Evolutionary conservation across 2,888 invertebrate species (phyloP), one percentile per base, ranked within the genome.

Genomic region (Perizoma flavofasciatum): DNA sequence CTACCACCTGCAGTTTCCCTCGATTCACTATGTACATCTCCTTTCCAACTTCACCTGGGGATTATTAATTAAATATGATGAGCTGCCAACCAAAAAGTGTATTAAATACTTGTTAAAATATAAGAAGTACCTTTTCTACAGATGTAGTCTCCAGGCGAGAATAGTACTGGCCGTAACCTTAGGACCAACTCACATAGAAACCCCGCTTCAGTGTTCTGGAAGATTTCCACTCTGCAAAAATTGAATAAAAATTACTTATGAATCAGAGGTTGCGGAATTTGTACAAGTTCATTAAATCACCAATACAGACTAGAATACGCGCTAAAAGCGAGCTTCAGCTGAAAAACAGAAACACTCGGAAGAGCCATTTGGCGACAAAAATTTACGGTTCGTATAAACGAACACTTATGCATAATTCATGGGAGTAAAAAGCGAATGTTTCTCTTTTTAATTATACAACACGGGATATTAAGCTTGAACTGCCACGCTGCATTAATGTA

Each of bases 11-110:
- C 80, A 98, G 95, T 75, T 97, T 95, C 69, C 99, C 99, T 76
- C 98, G 94, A 93, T 98, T 99, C 75, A 99, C 99, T 93, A 99
- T 99, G 94, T 99, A 99, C 99, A 99, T 99, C 93, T 99, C 99
- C 91, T 99, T 99, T 72, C 99, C 99, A 70, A 99, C 98, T 93
- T 99, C 99, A 79, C 99, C 99, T 99, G 94, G 1, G 89, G 81
- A 79, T 51, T 49, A 10, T 22, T 4, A 43, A 54, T 55, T 61
- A 34, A 59, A 45, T 43, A 46, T 1, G 32, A 32, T 3, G 22
- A 22, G 22, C 22, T 22, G 22, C 40, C 5, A 43, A 4, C 47
- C 10, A 33, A 53, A 9, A 33, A 5, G 11, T 34, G 10, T 11
- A 41, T 10, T 33, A 22, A 49, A 51, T 51, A 44, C 48, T 58